These are phyloP conservation scores for Balearica regulorum DNA, from an alignment of 2,797 vertebrate genomes.

Conservation along the genomic window DNA sequence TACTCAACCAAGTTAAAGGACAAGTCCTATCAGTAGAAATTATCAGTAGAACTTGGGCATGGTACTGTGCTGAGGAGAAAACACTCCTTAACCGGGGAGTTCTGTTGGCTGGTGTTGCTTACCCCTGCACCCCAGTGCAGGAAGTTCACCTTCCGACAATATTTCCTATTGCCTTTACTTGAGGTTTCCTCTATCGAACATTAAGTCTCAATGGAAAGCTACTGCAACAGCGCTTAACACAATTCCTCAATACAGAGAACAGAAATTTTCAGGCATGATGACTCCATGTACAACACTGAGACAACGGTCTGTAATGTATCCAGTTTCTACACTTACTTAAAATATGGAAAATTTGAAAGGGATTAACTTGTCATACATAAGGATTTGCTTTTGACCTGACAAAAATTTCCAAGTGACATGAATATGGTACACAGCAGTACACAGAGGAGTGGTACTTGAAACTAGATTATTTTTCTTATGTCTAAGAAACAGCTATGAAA, in stretches of 20 bases:
- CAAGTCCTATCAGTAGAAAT: neutral
- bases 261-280: neutral
- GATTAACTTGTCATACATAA: neutral
- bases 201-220: neutral
- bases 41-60: neutral
- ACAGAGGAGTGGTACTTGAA: neutral
- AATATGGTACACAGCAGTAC: neutral
- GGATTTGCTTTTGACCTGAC: neutral
- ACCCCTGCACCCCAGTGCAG: neutral
- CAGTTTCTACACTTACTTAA: neutral
- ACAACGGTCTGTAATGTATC: fast-evolving
- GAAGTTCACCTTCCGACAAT: neutral
- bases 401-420: neutral
- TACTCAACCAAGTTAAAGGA: neutral
- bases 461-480: neutral
- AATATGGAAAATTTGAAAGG: neutral
- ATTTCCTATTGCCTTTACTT: neutral
- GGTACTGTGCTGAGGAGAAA: neutral
- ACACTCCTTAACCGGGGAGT: neutral
- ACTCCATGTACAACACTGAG: neutral
- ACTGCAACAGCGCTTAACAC: neutral
- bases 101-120: neutral
- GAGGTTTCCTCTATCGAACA: neutral
- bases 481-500: neutral
- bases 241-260: neutral